A percentile compares a stretch with the other conserved stretches of the same genome.
Conservation (phyloP, 1,140 invertebrate genomes). For the Hypothenemus hampei region DNA sequence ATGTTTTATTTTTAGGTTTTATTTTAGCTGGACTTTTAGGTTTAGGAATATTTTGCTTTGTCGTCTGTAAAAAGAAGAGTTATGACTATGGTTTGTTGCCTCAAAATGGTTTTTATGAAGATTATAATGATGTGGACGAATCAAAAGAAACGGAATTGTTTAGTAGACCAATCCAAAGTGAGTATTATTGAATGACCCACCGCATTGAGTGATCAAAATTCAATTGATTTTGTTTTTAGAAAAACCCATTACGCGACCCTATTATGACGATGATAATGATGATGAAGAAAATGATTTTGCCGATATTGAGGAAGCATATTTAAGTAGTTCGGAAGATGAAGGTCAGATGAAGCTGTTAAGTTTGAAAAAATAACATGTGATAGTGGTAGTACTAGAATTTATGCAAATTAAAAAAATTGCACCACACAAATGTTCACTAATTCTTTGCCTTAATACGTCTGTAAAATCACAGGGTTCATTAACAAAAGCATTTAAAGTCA, state of each 20-base stretch:
- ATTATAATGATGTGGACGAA: conserved; percentile 46
- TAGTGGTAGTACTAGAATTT: neutral
- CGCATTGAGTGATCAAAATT: neutral
- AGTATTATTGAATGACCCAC: conserved; percentile 11
- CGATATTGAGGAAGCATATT: conserved; percentile 13
- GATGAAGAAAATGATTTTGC: conserved; percentile 31
- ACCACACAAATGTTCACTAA: neutral
- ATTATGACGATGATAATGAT: conserved; percentile 42
- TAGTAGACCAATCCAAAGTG: conserved; percentile 52
- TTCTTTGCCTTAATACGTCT: neutral
- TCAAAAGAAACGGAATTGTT: conserved; percentile 61
- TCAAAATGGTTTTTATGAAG: conserved; percentile 34
- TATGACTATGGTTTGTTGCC: conserved; percentile 46
- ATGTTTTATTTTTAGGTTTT: conserved; percentile 41
- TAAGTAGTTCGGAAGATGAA: conserved; percentile 32
- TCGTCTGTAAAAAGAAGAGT: conserved; percentile 42
- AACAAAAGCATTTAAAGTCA: no score
- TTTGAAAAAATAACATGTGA: neutral
- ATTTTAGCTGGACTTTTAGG: conserved; percentile 46
- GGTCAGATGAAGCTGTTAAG: conserved; percentile 7
- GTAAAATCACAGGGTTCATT: no score
- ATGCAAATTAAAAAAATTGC: neutral
- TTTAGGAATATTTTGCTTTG: conserved; percentile 48
- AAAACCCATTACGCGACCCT: conserved; percentile 40
- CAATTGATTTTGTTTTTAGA: conserved; percentile 27